phyloP scores from a whole-genome alignment of 1,140 invertebrate species.

The Neodiprion fabricii region DNA sequence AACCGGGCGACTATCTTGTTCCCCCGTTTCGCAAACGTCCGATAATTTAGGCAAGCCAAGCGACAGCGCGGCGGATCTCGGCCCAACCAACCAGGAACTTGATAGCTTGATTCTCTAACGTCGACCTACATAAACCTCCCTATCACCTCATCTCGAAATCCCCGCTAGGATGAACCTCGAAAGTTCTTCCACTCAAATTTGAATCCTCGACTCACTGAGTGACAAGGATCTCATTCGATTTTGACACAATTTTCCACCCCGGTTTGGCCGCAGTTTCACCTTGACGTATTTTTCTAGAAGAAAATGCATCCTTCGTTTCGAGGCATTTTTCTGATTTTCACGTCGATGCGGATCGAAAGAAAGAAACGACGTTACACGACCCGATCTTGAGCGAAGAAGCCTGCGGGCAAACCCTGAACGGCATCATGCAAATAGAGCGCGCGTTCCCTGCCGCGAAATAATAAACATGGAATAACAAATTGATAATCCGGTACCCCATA shows the following conservation, averaged over 20 bases:
- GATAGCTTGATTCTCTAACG: slow-evolving; percentile 34
- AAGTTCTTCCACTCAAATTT: not conserved
- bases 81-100: slow-evolving; percentile 38
- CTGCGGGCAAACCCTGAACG: not conserved
- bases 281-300: too few relatives aligned
- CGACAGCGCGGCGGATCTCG: slow-evolving; percentile 25
- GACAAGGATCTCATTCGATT: not conserved
- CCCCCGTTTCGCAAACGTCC: slow-evolving; percentile 32
- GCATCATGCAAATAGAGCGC: not conserved
- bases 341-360: too few relatives aligned
- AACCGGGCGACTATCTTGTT: slow-evolving; percentile 35
- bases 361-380: too few relatives aligned
- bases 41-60: slow-evolving; percentile 37
- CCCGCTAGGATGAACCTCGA: slow-evolving; percentile 24
- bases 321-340: too few relatives aligned
- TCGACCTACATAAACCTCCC: slow-evolving; percentile 26
- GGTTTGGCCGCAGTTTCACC: too few relatives aligned
- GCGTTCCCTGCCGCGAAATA: slow-evolving; percentile 38
- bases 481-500: slow-evolving; percentile 59
- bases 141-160: slow-evolving; percentile 31
- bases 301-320: too few relatives aligned
- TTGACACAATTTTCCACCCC: too few relatives aligned
- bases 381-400: not conserved
- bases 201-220: not conserved
- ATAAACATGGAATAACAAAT: slow-evolving; percentile 60